Percentiles rank a stretch among this genome's conserved stretches.
phyloP scores from a whole-genome alignment of 1,140 invertebrate genomes.

The Samia ricini region DNA sequence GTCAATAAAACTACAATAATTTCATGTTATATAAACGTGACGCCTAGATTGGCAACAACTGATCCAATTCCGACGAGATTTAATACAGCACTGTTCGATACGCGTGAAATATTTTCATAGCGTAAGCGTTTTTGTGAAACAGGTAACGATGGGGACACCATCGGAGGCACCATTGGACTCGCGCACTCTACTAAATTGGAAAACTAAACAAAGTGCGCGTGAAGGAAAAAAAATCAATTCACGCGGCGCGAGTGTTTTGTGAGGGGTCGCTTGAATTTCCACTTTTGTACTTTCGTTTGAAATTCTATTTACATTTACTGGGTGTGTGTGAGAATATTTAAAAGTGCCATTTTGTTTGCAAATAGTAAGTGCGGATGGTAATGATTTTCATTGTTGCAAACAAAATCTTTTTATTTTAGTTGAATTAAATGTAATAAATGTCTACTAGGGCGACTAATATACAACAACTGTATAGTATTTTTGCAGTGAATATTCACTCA shows the following conservation, averaged over 20 bases:
- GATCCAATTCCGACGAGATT: too few relatives aligned
- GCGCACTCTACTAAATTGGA: constrained; percentile 22
- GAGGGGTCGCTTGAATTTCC: neutral
- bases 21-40: too few relatives aligned
- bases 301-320: neutral
- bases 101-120: neutral
- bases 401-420: too few relatives aligned
- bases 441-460: too few relatives aligned
- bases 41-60: too few relatives aligned
- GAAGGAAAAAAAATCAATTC: constrained; percentile 22
- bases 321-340: neutral
- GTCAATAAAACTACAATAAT: too few relatives aligned
- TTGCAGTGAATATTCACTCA: too few relatives aligned
- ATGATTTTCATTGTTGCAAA: too few relatives aligned
- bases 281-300: neutral
- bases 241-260: neutral
- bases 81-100: neutral
- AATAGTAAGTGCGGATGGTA: too few relatives aligned
- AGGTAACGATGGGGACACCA: constrained; percentile 3
- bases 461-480: too few relatives aligned
- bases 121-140: neutral
- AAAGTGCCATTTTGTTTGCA: too few relatives aligned
- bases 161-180: constrained; percentile 9
- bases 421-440: too few relatives aligned
- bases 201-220: constrained; percentile 21